Base-by-base conservation (phyloP, 2,113 vertebrate species). In the Nothobranchius furzeri region DNA sequence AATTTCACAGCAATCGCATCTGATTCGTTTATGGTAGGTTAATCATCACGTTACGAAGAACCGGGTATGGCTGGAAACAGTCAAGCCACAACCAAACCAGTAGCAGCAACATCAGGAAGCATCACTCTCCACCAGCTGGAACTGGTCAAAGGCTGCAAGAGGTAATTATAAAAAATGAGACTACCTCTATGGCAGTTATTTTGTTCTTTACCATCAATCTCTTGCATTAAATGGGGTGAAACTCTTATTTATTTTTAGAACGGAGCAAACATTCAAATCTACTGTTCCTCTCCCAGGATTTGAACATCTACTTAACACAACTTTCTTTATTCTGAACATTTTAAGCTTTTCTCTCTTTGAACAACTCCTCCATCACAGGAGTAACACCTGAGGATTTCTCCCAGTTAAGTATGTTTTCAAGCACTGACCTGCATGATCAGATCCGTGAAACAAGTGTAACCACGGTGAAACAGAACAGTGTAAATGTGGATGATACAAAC, bases 401-500 rank as follows among this genome's bases (percentile, higher is more conserved):
- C 30, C 55, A 60, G 47, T 9, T 46, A 45, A 66, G 25, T 40
- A 7, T 40, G 37, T 57, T 67, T 35, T 68, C 42, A 50, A 57
- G 73, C 15, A 20, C 10, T 13, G 20, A 73, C 48, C 57, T 64
- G 49, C 13, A 20, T 0, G 4, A 70, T 76, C 64, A 70, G 74
- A 70, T 67, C 36, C 60, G 68, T 73, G 55, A 62, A 69, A 55
- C 48, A 71, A 65, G 76, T 76, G 68, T 76, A 42, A 82, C 59
- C 60, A 2, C 8, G 0, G 54, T 68, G 42, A 70, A 64, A 13
- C 46, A 40, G 60, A 84, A 73, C 76, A 30, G 36, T 75, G 59
- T 56, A 20, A 59, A 73, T 54, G 64, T 15, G 37, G 62, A 42
- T 37, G 59, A 78, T 76, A 88, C 80, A 82, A 78, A 86, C 80